Conservation (phyloP, 2,888 invertebrate genomes). For the Hyposoter didymator region DNA sequence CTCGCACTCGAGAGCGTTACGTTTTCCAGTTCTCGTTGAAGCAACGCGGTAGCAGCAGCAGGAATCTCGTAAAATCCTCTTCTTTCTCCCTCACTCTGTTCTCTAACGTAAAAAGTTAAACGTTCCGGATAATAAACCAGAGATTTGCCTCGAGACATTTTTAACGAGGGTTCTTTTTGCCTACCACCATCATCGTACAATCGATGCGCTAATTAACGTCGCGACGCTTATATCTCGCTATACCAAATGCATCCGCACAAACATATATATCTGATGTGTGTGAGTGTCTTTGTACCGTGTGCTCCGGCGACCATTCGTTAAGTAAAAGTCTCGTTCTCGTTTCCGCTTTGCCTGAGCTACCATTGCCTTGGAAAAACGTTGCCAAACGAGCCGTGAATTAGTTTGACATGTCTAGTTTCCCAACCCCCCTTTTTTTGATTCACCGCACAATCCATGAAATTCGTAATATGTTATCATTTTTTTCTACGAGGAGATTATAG, state of each 20-base stretch:
- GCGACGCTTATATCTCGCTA: constrained; percentile 60
- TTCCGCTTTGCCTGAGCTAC: constrained; percentile 52
- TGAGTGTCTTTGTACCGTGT: not conserved
- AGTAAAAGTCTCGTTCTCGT: constrained; percentile 58
- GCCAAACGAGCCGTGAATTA: constrained; percentile 66
- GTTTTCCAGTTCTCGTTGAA: constrained; percentile 53
- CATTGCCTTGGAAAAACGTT: constrained; percentile 58
- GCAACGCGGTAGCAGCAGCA: constrained; percentile 53
- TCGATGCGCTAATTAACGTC: constrained; percentile 79
- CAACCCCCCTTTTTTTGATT: constrained; percentile 24
- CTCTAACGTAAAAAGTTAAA: constrained; percentile 76
- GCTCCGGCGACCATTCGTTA: constrained; percentile 49
- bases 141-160: constrained; percentile 79
- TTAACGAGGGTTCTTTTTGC: constrained; percentile 74
- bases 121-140: constrained; percentile 83
- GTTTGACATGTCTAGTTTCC: constrained; percentile 48
- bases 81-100: constrained; percentile 43
- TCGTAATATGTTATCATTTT: constrained; percentile 1
- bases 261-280: not conserved
- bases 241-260: constrained; percentile 32
- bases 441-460: constrained; percentile 10
- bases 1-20: constrained; percentile 43
- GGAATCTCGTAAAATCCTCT: constrained; percentile 54
- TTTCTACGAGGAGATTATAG: not conserved
- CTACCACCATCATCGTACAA: constrained; percentile 70